phyloP scores from a whole-genome alignment of 2,888 invertebrate genomes.

The Elysia crispata region DNA sequence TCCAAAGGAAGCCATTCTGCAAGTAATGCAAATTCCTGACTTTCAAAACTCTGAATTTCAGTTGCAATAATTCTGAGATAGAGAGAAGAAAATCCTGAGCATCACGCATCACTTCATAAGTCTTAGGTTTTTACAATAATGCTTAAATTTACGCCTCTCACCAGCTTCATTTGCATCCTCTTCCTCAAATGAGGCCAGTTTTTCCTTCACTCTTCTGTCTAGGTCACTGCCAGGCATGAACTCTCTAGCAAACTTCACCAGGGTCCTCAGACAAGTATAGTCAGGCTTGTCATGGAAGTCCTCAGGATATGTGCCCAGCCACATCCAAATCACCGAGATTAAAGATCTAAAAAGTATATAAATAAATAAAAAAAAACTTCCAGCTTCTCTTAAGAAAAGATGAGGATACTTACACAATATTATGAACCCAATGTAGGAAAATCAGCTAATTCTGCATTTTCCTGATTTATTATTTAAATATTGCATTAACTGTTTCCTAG shows the following conservation, averaged over 20 bases:
- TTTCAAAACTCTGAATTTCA: too few species aligned
- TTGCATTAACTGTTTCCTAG: too few species aligned
- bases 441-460: too few species aligned
- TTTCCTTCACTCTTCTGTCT: slow-evolving; percentile 85
- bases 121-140: too few species aligned
- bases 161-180: slow-evolving; percentile 73
- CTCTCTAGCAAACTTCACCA: slow-evolving; percentile 90
- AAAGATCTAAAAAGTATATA: slow-evolving; percentile 69
- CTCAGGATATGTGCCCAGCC: slow-evolving; percentile 98
- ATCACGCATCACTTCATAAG: too few species aligned
- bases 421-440: background rate
- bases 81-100: too few species aligned
- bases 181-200: slow-evolving; percentile 85
- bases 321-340: slow-evolving; percentile 87
- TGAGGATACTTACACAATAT: background rate
- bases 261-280: slow-evolving; percentile 87
- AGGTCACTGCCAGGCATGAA: slow-evolving; percentile 91
- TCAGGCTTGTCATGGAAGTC: slow-evolving; percentile 91
- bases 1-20: too few species aligned
- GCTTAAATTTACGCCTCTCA: too few species aligned
- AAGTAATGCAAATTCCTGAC: too few species aligned
- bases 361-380: background rate
- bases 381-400: background rate
- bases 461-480: too few species aligned
- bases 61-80: too few species aligned